Percentiles rank a stretch among this genome's conserved stretches.
phyloP scores from a whole-genome alignment of 2,797 vertebrate species.

The Mus spretus region DNA sequence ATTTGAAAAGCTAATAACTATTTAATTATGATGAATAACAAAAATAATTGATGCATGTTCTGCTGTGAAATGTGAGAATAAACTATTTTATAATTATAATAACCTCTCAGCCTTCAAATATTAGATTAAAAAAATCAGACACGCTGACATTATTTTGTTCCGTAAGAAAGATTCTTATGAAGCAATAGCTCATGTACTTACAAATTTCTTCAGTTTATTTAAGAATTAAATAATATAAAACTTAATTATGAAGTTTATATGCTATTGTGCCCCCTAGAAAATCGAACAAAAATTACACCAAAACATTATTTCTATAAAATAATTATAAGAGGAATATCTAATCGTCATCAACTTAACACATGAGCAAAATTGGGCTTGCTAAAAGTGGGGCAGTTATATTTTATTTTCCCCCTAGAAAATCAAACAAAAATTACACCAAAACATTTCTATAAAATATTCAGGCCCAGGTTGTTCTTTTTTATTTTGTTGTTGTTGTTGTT shows the following conservation, averaged over 20 bases:
- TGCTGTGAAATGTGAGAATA: not conserved
- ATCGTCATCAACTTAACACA: not conserved
- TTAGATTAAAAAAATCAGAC: not conserved
- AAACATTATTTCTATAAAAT: not conserved
- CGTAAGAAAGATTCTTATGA: not conserved
- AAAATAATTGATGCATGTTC: constrained; percentile 38
- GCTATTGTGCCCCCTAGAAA: not conserved
- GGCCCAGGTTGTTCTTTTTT: not conserved
- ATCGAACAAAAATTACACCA: not conserved
- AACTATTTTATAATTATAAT: constrained; percentile 31
- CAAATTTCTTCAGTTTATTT: not conserved
- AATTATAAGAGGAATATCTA: not conserved
- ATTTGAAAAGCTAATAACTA: constrained; percentile 46
- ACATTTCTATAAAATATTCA: not conserved
- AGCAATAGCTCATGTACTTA: not conserved
- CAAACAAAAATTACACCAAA: too few relatives aligned
- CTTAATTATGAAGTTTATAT: not conserved
- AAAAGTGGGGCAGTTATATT: not conserved
- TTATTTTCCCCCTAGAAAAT: too few relatives aligned
- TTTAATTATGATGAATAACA: constrained; percentile 22
- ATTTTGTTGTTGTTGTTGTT: too few relatives aligned
- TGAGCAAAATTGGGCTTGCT: not conserved
- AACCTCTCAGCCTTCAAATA: not conserved
- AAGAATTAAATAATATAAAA: not conserved
- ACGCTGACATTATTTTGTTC: not conserved